These are phyloP conservation scores for Acrossocheilus fasciatus DNA, from an alignment of 2,797 vertebrate species.

Conservation along the genomic window DNA sequence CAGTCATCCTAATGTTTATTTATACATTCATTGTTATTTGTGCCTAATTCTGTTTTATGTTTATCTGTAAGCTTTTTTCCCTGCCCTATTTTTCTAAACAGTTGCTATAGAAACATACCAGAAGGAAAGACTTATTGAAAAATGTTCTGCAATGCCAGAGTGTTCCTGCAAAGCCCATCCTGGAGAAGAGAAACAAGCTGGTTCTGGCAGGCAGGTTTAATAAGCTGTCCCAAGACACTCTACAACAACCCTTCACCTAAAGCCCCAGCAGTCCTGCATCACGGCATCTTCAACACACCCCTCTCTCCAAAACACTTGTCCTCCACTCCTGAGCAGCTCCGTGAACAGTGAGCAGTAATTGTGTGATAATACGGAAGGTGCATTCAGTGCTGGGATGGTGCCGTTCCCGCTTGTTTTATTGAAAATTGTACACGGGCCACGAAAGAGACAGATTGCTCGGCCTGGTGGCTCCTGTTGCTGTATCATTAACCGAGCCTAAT, in stretches of 20 bases:
- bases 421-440: constrained; percentile 62
- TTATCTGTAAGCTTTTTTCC: constrained; percentile 43
- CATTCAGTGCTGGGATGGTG: constrained; percentile 20
- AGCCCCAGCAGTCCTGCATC: constrained; percentile 40
- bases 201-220: constrained; percentile 44
- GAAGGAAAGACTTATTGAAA: constrained; percentile 36
- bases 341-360: constrained; percentile 38
- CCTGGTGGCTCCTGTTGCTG: constrained; percentile 73
- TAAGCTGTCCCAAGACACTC: constrained; percentile 42
- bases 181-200: constrained; percentile 35
- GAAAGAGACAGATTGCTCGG: constrained; percentile 69
- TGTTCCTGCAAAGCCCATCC: constrained; percentile 48
- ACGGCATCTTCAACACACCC: constrained; percentile 3
- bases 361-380: constrained; percentile 52
- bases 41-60: constrained; percentile 59
- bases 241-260: constrained; percentile 36
- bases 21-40: constrained; percentile 62
- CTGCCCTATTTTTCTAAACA: constrained; percentile 53
- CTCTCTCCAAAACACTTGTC: constrained; percentile 16
- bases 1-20: constrained; percentile 68
- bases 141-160: constrained; percentile 42
- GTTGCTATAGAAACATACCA: constrained; percentile 72
- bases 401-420: constrained; percentile 56
- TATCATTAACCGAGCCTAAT: constrained; percentile 80
- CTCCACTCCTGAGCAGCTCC: constrained; percentile 11